Percentiles rank a stretch among this genome's conserved stretches.
phyloP scores from a whole-genome alignment of 2,888 invertebrate genomes.

The Stegana nigrithorax region DNA sequence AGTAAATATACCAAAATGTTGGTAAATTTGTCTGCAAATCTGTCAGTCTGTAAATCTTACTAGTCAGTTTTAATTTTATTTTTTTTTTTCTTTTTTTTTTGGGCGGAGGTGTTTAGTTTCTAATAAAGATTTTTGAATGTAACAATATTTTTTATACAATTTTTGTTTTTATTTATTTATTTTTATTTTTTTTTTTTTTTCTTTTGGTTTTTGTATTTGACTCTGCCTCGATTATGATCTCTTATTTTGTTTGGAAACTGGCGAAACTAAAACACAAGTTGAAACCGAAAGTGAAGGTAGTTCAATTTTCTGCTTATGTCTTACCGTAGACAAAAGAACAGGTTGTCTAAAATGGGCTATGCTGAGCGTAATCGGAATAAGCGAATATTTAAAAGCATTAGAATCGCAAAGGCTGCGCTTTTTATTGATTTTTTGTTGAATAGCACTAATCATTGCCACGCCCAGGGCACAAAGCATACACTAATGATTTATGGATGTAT shows the following conservation, averaged over 20 bases:
- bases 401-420: not conserved
- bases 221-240: conserved; percentile 43
- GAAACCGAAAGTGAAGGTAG: conserved; percentile 51
- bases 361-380: not conserved
- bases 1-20: not conserved
- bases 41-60: not conserved
- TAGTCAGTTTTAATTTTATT: not conserved
- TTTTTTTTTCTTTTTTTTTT: conserved; percentile 26
- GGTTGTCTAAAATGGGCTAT: conserved; percentile 7
- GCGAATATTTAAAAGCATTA: not conserved
- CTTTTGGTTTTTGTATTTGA: conserved; percentile 35
- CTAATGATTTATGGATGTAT: too few species aligned
- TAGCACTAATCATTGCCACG: not conserved
- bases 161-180: too few species aligned
- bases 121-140: conserved; percentile 27
- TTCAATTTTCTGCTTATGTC: conserved; percentile 42
- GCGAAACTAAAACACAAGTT: conserved; percentile 30
- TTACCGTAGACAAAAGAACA: conserved; percentile 21
- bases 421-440: not conserved
- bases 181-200: too few species aligned
- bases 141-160: conserved; percentile 43
- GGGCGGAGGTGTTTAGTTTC: conserved; percentile 45
- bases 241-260: conserved; percentile 32
- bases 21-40: not conserved
- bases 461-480: too few species aligned